These are phyloP conservation scores for Scolopax mira DNA, from an alignment of 2,113 vertebrate species.

Conservation along the genomic window DNA sequence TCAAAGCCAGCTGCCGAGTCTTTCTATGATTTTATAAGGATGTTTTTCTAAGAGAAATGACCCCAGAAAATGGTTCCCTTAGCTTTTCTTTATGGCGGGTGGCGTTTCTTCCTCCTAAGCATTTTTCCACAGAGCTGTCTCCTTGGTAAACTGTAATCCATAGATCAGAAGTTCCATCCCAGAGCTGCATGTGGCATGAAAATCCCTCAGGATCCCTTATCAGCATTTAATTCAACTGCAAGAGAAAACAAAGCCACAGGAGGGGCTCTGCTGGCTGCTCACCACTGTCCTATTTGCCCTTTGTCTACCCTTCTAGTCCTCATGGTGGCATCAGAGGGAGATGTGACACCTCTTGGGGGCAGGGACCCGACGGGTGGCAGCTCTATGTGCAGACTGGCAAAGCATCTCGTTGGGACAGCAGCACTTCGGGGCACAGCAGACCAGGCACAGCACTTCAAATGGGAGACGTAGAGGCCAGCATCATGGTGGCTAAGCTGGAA, in stretches of 20 bases:
- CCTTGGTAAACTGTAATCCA: background rate
- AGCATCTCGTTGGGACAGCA: background rate
- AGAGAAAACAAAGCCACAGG: background rate
- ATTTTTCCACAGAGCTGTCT: background rate
- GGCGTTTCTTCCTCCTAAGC: background rate
- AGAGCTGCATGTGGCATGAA: background rate
- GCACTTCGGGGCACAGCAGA: background rate
- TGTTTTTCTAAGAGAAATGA: background rate
- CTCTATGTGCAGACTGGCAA: rapidly evolving
- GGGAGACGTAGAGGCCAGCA: background rate
- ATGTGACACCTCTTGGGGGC: background rate
- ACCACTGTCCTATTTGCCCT: background rate
- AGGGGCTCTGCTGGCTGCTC: background rate
- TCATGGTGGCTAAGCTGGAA: rapidly evolving
- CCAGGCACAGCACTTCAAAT: background rate
- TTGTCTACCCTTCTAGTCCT: background rate
- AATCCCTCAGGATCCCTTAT: background rate
- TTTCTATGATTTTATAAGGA: background rate
- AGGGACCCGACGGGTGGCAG: rapidly evolving
- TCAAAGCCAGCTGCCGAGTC: background rate
- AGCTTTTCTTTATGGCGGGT: rapidly evolving
- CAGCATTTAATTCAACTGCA: background rate
- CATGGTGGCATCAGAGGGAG: background rate
- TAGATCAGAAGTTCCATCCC: background rate
- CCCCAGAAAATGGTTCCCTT: background rate